phyloP scores from a whole-genome alignment of 2,113 vertebrate genomes.

The Dendrocopos noguchii region DNA sequence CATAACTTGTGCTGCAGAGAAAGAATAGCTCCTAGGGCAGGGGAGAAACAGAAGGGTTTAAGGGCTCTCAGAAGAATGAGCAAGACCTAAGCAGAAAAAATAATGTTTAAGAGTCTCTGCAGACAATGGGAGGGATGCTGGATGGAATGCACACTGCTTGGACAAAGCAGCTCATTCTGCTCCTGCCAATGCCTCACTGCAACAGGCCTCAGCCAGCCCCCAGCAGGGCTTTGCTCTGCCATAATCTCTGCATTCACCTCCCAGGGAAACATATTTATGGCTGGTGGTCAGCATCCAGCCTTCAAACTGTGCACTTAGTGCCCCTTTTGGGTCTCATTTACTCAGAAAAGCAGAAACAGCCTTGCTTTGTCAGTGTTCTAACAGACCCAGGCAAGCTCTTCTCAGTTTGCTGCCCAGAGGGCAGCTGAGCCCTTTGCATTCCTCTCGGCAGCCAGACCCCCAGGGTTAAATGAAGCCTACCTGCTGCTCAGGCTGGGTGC shows the following conservation, averaged over 20 bases:
- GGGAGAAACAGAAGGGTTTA: background rate
- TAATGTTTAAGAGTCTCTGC: background rate
- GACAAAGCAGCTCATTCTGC: conserved; percentile 28
- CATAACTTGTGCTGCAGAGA: too few relatives aligned
- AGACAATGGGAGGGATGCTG: conserved; percentile 19
- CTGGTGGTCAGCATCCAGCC: conserved; percentile 49
- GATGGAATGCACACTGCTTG: background rate
- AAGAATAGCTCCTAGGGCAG: background rate
- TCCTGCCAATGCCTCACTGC: conserved; percentile 21
- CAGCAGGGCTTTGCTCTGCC: conserved; percentile 44
- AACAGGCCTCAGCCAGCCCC: conserved; percentile 32
- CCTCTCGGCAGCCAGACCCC: background rate
- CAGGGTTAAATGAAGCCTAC: background rate
- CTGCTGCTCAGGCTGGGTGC: background rate
- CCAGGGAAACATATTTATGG: conserved; percentile 55
- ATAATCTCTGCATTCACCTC: conserved; percentile 60
- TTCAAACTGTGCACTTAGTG: conserved; percentile 59
- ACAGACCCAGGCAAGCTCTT: background rate
- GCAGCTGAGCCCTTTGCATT: background rate
- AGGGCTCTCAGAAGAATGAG: conserved; percentile 1
- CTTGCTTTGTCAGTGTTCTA: conserved; percentile 63
- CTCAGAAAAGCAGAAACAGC: conserved; percentile 27
- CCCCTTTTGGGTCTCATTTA: conserved; percentile 42
- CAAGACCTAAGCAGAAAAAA: conserved; percentile 1
- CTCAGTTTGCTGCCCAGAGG: background rate